Evolutionary conservation across 2,113 vertebrate genomes (phyloP), one percentile per base, ranked within the genome.

Genomic region (Nematolebias whitei): DNA sequence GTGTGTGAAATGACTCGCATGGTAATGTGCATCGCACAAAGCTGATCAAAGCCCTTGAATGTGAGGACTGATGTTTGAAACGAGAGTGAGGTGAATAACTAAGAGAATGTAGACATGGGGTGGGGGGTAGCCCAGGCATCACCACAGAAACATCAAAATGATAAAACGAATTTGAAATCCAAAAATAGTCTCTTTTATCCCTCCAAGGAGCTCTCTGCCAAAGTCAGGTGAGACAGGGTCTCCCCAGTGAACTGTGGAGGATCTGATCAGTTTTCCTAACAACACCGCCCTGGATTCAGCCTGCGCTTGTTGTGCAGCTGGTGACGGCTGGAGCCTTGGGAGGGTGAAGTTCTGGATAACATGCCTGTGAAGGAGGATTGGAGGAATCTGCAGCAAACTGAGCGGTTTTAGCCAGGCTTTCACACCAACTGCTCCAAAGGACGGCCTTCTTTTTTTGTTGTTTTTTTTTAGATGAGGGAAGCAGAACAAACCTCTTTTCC

Each of bases 41-140:
- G 23, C 62, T 81, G 88, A 88, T 88, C 86, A 87, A 90, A 88
- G 85, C 72, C 1, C 19, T 43, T 9, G 61, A 49, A 82, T 65
- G 84, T 84, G 60, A 76, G 70, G 63, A 77, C 76, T 63, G 63
- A 82, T 74, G 66, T 85, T 74, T 76, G 44, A 79, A 81, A 81
- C 50, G 38, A 64, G 56, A 60, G 16, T 1, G 52, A 58, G 47
- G 58, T 49, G 38, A 54, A 62, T 56, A 55, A 45, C 53, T 1
- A 44, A 11, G 9, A 62, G 23, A 13, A 18, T 22, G 13, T 40
- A 35, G 32, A 35, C 10, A 8, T 35, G 5, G 32, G 9, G 10
- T 2, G 26, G 22, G 43, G 49, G 48, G n/a, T 20, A 50, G 9
- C 15, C n/a, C 44, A n/a, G 38, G 35, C 51, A 45, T 71, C 65